These are phyloP conservation scores for Phaethon lepturus DNA, from an alignment of 2,113 vertebrate genomes.

Conservation along the genomic window DNA sequence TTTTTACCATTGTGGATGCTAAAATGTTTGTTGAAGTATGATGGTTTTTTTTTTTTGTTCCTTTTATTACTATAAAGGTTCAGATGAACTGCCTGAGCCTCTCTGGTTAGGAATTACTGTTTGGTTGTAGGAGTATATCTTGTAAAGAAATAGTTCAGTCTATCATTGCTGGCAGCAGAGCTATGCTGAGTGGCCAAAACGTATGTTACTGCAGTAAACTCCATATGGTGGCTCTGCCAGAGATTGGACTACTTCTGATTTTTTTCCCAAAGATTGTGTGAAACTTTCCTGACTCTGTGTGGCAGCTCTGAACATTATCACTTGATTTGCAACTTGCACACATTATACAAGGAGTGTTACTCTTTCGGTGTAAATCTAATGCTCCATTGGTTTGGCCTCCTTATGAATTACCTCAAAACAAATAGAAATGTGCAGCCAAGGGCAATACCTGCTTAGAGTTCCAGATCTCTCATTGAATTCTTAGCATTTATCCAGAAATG, in stretches of 20 bases:
- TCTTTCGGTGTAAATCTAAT: not conserved
- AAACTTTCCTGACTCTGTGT: conserved; percentile 51
- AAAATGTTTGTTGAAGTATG: not conserved
- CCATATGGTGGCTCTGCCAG: conserved; percentile 61
- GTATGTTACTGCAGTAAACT: conserved; percentile 50
- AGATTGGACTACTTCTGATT: conserved; percentile 1
- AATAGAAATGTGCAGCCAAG: conserved; percentile 19
- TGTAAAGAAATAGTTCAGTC: conserved; percentile 16
- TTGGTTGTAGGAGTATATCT: not conserved
- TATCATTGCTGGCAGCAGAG: conserved; percentile 47
- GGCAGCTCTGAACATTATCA: conserved; percentile 21
- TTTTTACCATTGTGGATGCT: not conserved
- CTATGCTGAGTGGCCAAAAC: conserved; percentile 34
- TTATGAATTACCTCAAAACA: not conserved
- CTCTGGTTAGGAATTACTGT: not conserved
- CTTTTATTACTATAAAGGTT: not conserved
- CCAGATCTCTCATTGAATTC: not conserved
- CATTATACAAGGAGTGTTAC: not conserved
- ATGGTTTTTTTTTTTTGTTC: conserved; percentile 5
- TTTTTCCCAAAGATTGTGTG: conserved; percentile 1
- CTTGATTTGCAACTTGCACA: not conserved
- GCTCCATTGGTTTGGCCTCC: not conserved
- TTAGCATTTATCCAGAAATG: conserved; percentile 19
- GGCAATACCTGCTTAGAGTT: conserved; percentile 12
- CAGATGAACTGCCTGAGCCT: not conserved